Evolutionary conservation across 1,140 invertebrate genomes (phyloP).

Genomic region (Subanguina moxae): DNA sequence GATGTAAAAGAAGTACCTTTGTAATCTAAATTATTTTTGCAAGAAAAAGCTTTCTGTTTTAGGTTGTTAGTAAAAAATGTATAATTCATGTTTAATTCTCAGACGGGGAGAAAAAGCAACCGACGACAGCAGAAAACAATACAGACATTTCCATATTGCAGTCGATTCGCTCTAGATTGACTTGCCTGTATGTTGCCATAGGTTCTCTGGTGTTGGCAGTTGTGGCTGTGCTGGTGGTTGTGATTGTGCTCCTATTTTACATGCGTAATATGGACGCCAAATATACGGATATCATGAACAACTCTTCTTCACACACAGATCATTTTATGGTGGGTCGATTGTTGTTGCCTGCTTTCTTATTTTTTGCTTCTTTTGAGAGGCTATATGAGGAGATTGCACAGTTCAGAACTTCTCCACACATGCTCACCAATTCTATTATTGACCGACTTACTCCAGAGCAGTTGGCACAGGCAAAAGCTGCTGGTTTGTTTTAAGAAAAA

Average conservation of each 20-base stretch:
- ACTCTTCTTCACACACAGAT: not conserved
- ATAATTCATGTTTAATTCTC: too few relatives aligned
- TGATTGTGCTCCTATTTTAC: conserved; percentile 17
- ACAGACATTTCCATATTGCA: not conserved
- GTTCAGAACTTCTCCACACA: conserved; percentile 27
- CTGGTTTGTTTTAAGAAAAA: too few relatives aligned
- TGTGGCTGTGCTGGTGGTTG: conserved; percentile 27
- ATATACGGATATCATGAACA: conserved; percentile 17
- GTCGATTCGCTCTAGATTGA: conserved; percentile 15
- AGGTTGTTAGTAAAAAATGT: too few relatives aligned
- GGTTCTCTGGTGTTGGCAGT: conserved; percentile 23
- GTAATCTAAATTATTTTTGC: too few relatives aligned
- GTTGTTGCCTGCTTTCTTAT: not conserved
- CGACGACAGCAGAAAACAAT: not conserved
- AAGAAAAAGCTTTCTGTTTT: too few relatives aligned
- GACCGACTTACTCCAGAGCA: conserved; percentile 28
- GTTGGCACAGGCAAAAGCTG: conserved; percentile 22
- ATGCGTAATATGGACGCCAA: conserved; percentile 38
- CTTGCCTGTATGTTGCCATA: conserved; percentile 16
- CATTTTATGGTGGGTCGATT: conserved; percentile 26
- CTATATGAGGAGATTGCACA: conserved; percentile 31
- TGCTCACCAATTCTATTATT: conserved; percentile 33
- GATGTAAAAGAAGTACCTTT: too few relatives aligned
- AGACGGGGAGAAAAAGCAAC: not conserved
- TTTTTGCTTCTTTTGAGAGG: conserved; percentile 23